Evolutionary conservation across 1,140 invertebrate genomes (phyloP).

Genomic region (Eueides isabella): DNA sequence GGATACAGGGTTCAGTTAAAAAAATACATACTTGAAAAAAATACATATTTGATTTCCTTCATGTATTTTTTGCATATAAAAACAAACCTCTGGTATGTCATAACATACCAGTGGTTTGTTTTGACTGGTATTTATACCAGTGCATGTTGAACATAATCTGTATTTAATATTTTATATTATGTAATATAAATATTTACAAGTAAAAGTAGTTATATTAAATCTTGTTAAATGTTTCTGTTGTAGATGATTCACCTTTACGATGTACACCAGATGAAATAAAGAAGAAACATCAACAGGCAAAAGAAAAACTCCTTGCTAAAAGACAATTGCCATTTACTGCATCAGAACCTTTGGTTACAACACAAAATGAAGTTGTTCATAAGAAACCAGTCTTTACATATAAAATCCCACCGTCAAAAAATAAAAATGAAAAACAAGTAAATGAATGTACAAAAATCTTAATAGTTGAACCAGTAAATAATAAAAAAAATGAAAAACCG

Average conservation of each 20-base stretch:
- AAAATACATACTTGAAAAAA: too few relatives aligned
- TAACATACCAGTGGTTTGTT: too few relatives aligned
- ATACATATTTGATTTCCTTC: too few relatives aligned
- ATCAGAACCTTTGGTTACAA: constrained; percentile 5
- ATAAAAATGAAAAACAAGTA: background rate
- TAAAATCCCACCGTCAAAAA: background rate
- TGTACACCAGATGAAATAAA: constrained; percentile 75
- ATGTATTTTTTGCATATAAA: too few relatives aligned
- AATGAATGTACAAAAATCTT: background rate
- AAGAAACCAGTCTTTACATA: constrained; percentile 49
- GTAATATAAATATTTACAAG: too few relatives aligned
- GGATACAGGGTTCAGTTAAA: too few relatives aligned
- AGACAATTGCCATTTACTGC: constrained; percentile 61
- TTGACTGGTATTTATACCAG: too few relatives aligned
- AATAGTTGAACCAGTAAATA: constrained; percentile 37
- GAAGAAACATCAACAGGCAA: constrained; percentile 68
- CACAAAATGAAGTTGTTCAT: constrained; percentile 18
- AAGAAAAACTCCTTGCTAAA: constrained; percentile 72
- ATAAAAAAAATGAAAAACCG: constrained; percentile 9
- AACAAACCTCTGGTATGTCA: too few relatives aligned
- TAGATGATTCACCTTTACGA: constrained; percentile 60
- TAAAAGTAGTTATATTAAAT: too few relatives aligned
- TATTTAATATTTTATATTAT: too few relatives aligned
- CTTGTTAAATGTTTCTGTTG: constrained; percentile 34
- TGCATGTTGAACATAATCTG: too few relatives aligned